Conservation (phyloP, 92 coral and sea anemone genomes). For the Actinernus sp. region DNA sequence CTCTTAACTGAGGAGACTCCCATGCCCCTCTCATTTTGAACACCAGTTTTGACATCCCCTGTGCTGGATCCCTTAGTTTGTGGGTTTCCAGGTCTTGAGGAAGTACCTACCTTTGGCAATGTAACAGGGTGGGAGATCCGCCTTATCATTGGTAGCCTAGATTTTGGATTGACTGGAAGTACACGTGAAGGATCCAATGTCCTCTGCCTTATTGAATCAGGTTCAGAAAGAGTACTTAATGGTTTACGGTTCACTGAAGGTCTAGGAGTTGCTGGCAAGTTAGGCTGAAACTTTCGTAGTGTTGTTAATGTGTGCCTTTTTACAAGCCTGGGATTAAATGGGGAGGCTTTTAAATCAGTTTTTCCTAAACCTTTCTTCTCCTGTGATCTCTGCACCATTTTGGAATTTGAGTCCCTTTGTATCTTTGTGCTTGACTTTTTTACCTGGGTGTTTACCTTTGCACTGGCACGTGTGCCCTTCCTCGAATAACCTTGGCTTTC, state of each 20-base stretch:
- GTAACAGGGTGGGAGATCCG: background rate
- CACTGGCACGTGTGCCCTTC: constrained; percentile 13
- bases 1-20: background rate
- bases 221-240: constrained; percentile 22
- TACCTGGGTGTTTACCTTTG: constrained; percentile 17
- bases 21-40: too few relatives aligned
- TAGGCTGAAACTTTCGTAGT: constrained; percentile 14
- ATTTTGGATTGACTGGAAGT: background rate
- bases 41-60: too few relatives aligned
- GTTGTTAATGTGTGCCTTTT: constrained; percentile 36
- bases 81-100: background rate
- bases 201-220: constrained; percentile 6
- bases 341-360: too few relatives aligned
- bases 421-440: constrained; percentile 9
- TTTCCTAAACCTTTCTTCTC: constrained; percentile 4
- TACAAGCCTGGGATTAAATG: constrained; percentile 4
- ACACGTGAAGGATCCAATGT: background rate
- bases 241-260: constrained; percentile 37
- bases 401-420: constrained; percentile 14
- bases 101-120: background rate
- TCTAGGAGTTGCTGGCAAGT: constrained; percentile 1
- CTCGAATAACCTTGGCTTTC: constrained; percentile 29
- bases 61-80: too few relatives aligned
- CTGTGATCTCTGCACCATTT: constrained; percentile 15
- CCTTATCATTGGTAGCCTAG: constrained; percentile 1